Evolutionary conservation across 1,140 invertebrate species (phyloP).

Genomic region (Trialeurodes vaporariorum): DNA sequence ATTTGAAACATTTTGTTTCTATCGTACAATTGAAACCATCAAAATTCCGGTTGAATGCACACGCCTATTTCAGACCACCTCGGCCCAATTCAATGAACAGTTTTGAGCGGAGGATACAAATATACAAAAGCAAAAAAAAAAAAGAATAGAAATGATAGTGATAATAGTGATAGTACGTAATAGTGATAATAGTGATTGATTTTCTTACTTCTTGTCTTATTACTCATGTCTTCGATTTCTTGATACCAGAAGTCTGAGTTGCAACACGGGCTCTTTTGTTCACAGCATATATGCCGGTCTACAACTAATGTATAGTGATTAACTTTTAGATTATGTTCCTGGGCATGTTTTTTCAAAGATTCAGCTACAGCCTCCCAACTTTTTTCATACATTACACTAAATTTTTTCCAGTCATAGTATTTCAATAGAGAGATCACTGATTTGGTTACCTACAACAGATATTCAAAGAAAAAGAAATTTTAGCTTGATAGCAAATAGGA

Average conservation of each 20-base stretch:
- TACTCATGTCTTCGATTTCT: conserved; percentile 77
- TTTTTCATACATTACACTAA: conserved; percentile 81
- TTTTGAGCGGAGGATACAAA: no score
- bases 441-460: conserved; percentile 82
- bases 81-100: no score
- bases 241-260: conserved; percentile 65
- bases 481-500: no score
- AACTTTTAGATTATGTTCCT: conserved; percentile 61
- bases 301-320: conserved; percentile 56
- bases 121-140: not conserved
- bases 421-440: conserved; percentile 78
- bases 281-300: conserved; percentile 61
- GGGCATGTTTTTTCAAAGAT: conserved; percentile 57
- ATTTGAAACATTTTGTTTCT: no score
- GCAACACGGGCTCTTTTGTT: conserved; percentile 56
- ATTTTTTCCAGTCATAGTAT: conserved; percentile 88
- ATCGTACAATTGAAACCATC: no score
- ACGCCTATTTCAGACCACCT: no score
- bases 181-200: no score
- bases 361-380: conserved; percentile 63
- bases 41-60: no score
- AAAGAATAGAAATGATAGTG: no score
- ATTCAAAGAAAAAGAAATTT: no score
- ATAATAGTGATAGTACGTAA: no score
- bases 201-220: conserved; percentile 74